These are phyloP conservation scores for Trisateles emortualis DNA, from an alignment of 2,888 invertebrate species.

Conservation along the genomic window DNA sequence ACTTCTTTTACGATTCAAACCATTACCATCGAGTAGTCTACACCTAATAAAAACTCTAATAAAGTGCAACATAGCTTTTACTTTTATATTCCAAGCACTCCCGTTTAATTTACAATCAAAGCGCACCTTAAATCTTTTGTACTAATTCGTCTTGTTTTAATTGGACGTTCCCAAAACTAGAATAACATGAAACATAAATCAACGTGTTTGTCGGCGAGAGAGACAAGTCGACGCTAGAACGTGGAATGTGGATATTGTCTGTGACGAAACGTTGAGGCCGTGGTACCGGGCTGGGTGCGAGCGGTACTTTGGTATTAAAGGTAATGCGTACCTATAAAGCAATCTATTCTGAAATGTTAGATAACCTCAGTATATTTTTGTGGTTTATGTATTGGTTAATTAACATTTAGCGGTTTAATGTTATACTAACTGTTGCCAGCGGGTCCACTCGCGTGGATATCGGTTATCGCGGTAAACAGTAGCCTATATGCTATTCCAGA, in stretches of 20 bases:
- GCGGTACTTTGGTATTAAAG: slow-evolving; percentile 46
- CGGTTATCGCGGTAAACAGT: no score
- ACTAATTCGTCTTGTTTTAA: slow-evolving; percentile 47
- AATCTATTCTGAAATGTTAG: slow-evolving; percentile 36
- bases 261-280: slow-evolving; percentile 68
- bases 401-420: background rate
- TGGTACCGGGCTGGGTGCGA: slow-evolving; percentile 41
- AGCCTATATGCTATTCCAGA: no score
- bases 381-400: background rate
- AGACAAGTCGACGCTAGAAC: slow-evolving; percentile 58
- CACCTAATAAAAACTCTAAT: background rate
- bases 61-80: background rate
- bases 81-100: slow-evolving; percentile 1
- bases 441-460: no score
- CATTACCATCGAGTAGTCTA: background rate
- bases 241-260: slow-evolving; percentile 60
- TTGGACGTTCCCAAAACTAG: slow-evolving; percentile 52
- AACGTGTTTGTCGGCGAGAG: slow-evolving; percentile 53
- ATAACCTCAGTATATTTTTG: slow-evolving; percentile 1
- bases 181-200: slow-evolving; percentile 55
- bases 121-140: slow-evolving; percentile 39
- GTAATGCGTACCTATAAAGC: slow-evolving; percentile 38
- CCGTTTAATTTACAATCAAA: slow-evolving; percentile 26
- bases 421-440: no score
- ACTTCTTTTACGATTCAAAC: no score